phyloP scores from a whole-genome alignment of 2,113 vertebrate species.

The Centrocercus urophasianus region DNA sequence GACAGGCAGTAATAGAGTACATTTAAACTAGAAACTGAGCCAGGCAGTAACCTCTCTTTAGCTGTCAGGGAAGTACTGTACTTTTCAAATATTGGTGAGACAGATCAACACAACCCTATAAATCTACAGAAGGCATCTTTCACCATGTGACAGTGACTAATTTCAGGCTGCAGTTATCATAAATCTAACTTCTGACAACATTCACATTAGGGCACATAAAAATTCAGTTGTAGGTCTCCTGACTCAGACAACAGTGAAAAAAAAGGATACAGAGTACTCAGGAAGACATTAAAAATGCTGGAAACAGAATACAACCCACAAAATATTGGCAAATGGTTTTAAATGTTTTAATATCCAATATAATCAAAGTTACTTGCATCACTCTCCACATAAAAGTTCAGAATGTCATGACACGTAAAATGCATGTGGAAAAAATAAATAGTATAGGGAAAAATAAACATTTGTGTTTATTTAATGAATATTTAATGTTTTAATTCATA shows the following conservation, averaged over 20 bases:
- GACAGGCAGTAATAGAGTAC: conserved; percentile 2
- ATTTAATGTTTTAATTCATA: neutral
- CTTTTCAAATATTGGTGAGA: neutral
- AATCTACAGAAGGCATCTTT: conserved; percentile 28
- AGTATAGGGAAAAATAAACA: neutral
- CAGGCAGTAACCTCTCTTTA: conserved; percentile 27
- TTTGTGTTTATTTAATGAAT: neutral
- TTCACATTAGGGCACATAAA: conserved; percentile 13
- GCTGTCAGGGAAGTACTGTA: conserved; percentile 35
- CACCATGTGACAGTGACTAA: neutral
- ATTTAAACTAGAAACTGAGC: conserved; percentile 28
- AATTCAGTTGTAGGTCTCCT: neutral
- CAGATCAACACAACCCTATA: conserved; percentile 18
- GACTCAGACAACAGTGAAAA: neutral
- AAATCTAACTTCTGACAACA: conserved; percentile 47
- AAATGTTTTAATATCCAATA: neutral
- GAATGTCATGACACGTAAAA: neutral
- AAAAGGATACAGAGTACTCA: neutral
- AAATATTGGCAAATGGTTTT: neutral
- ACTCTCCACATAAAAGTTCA: neutral
- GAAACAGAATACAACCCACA: neutral
- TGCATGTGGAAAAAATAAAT: neutral
- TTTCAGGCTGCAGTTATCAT: conserved; percentile 7
- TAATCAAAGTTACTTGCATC: conserved; percentile 1
- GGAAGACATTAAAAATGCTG: conserved; percentile 11